Percentiles rank a stretch among this genome's conserved stretches.
These are phyloP conservation scores for Silurus glanis DNA, from an alignment of 2,113 vertebrate species.

Conservation along the genomic window DNA sequence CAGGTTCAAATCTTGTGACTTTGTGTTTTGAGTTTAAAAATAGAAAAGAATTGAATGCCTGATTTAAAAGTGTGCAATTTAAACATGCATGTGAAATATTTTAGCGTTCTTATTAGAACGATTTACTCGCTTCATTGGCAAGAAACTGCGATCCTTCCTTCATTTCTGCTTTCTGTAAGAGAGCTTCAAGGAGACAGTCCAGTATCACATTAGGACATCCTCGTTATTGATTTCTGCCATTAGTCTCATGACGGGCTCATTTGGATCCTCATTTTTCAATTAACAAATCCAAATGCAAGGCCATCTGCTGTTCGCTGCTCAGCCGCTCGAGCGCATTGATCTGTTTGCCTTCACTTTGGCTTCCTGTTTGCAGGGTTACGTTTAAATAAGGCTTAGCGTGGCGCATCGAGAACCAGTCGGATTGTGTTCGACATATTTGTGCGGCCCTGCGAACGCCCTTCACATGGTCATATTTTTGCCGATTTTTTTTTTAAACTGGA, in stretches of 20 bases:
- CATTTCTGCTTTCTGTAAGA: slow-evolving; percentile 16
- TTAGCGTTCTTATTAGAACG: too few species aligned
- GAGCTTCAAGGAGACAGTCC: slow-evolving; percentile 16
- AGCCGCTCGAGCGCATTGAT: slow-evolving; percentile 23
- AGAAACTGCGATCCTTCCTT: neutral
- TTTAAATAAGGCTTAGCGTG: slow-evolving; percentile 9
- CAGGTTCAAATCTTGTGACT: neutral
- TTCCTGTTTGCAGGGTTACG: slow-evolving; percentile 5
- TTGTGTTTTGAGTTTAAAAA: neutral
- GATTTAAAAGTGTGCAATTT: too few species aligned
- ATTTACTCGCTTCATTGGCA: neutral
- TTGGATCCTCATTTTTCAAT: slow-evolving; percentile 52
- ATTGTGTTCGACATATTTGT: neutral
- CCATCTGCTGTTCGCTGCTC: slow-evolving; percentile 35
- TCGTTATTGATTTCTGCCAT: slow-evolving; percentile 52
- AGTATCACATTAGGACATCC: slow-evolving; percentile 38
- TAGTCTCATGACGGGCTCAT: slow-evolving; percentile 45
- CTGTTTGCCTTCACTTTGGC: slow-evolving; percentile 20
- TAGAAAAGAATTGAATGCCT: too few species aligned
- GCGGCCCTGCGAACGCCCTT: neutral
- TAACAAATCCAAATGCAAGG: slow-evolving; percentile 45
- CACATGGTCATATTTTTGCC: neutral
- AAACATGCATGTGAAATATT: too few species aligned
- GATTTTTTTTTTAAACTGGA: neutral
- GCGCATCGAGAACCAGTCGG: neutral